Base-by-base conservation (phyloP, 1,140 invertebrate species). In the Carcinoscorpius rotundicauda region DNA sequence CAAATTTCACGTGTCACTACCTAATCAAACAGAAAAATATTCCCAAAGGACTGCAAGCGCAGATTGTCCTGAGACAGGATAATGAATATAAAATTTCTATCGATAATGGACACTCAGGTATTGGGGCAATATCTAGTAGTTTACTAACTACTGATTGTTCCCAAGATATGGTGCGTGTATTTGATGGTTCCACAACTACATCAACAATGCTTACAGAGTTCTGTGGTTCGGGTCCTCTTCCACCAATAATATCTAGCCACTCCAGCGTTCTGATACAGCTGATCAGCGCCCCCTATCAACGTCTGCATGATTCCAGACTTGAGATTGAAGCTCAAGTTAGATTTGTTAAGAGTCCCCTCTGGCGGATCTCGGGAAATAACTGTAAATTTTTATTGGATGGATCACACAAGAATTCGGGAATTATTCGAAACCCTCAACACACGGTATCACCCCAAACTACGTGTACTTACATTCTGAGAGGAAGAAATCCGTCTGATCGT, bases 181-280 rank as follows among this genome's bases (percentile, higher is more conserved):
- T 93, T 78, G 91, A 93, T 73, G 89, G 91, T 53, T 91, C 91
- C 72, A 92, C 88, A 62, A 91, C 89, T 5, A 81, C 88, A 70
- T 89, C 92, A 76, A 88, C 90, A 4, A 84, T 92, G 65, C 86
- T 94, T 68, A 78, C 93, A 66, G 90, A 89, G 77, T 92, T 94
- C 75, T 95, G 91, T 73, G 91, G 91, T 3, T 86, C 86, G 52
- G 91, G 89, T 53, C 84, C 82, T 3, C 85, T 93, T 51, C 89
- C 90, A 1, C 86, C 88, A 74, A 87, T 91, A 66, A 81, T 88
- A 64, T 91, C 89, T 63, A 91, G 88, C 73, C 88, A 88, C 0
- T 86, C 88, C 55, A 89, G 93, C 75, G 80, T 93, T 65, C 79
- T 93, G 58, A 88, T 93, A 49, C 89, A 92, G 76, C 91, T 93